Base-by-base conservation (phyloP, 1,140 invertebrate genomes). In the Solenopsis fugax region DNA sequence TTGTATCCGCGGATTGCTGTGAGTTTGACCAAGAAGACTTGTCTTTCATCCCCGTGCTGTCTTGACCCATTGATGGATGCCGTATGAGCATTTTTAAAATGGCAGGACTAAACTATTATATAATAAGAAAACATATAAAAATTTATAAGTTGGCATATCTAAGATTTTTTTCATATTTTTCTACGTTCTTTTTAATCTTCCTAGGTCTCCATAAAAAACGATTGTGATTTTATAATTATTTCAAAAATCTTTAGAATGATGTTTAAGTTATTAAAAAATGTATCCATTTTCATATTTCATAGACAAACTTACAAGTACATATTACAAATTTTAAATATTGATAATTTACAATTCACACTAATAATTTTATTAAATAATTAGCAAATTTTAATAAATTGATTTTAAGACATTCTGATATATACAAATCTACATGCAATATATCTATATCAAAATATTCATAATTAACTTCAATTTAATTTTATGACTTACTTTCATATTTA, bases 391-490 rank as follows among this genome's bases (percentile, higher is more conserved):
- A 48, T 29, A 50, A 71, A 71, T 73, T 54, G 2, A 18, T 4
- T 52, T 72, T 52, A 13, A 52, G 2, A 50, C 10, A 29, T 34
- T 69, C 0, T 48, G 48, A 45, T 29, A 71, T 18, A 7, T 29
- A 13, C 7, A 29, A 50, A 12, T 41, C 34, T 41, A 34, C 7
- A 71, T 1, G 6, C 4, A 29, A 13, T 54, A 4, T 48, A 29
- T 71, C 29, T 71, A 41, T 71, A 29, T 69, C 1, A 50, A 71
- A 71, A 71, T 71, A 34, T 52, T 2, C 4, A 12, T 45, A 24
- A 76, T 41, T 45, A 5, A 76, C 0, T 60, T 58, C 0, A 60
- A 56, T 60, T 45, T 45, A 45, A 48, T 77, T 77, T 62, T 29
- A 24, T 37, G 2, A 75, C 56, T 18, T 48, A 48, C 16, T 62